Percentiles rank a stretch among this genome's conserved stretches.
These are phyloP conservation scores for Trichomalopsis sarcophagae DNA, from an alignment of 1,140 invertebrate species.

Conservation along the genomic window DNA sequence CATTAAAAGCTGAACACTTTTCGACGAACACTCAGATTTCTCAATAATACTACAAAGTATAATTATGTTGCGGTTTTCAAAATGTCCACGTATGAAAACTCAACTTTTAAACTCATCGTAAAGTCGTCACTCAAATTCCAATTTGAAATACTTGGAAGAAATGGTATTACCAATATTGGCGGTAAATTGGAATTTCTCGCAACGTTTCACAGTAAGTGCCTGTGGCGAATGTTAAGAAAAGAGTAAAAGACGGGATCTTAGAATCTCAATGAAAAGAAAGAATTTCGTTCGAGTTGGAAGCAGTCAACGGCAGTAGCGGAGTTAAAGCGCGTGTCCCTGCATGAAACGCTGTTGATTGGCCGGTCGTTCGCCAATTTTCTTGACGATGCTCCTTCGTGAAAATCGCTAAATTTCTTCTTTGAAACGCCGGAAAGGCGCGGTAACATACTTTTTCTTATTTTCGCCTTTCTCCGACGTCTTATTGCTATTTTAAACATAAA, in stretches of 20 bases:
- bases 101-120: no score
- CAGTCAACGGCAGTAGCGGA: not conserved
- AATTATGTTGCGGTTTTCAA: no score
- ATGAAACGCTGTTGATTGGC: slow-evolving; percentile 69
- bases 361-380: slow-evolving; percentile 69
- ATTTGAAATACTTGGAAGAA: not conserved
- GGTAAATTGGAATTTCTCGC: slow-evolving; percentile 8
- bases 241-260: not conserved
- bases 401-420: slow-evolving; percentile 74
- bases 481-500: not conserved
- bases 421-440: slow-evolving; percentile 67
- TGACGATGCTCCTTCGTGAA: slow-evolving; percentile 67
- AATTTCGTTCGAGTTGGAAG: slow-evolving; percentile 26
- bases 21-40: not conserved
- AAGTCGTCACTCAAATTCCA: not conserved
- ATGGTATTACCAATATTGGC: not conserved
- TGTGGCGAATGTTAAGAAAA: slow-evolving; percentile 26
- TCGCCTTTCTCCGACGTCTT: not conserved
- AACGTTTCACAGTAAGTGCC: slow-evolving; percentile 2
- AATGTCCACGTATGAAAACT: no score
- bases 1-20: slow-evolving; percentile 13
- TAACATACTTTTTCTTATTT: slow-evolving; percentile 51
- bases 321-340: slow-evolving; percentile 35
- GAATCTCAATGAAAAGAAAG: slow-evolving; percentile 36
- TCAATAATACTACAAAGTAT: no score